phyloP scores from a whole-genome alignment of 2,113 vertebrate genomes.

The Pyxicephalus adspersus region DNA sequence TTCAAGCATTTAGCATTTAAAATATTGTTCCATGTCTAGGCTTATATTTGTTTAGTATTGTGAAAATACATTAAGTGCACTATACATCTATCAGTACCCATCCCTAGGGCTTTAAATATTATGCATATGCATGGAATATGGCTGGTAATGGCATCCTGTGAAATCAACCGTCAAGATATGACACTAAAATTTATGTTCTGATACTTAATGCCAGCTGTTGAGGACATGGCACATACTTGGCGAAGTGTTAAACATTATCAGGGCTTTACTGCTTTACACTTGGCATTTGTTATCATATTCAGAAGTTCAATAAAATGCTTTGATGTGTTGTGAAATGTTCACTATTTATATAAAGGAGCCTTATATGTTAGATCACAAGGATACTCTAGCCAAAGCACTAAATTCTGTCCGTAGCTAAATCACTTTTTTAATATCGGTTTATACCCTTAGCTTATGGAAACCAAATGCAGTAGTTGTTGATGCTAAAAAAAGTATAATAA shows the following conservation, averaged over 20 bases:
- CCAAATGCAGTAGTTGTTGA: too few relatives aligned
- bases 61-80: too few relatives aligned
- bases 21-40: too few relatives aligned
- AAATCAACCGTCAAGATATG: neutral
- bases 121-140: neutral
- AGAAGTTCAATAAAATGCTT: neutral
- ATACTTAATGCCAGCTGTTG: slow-evolving; percentile 45
- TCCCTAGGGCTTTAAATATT: too few relatives aligned
- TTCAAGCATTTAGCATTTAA: too few relatives aligned
- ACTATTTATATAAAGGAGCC: too few relatives aligned
- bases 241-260: slow-evolving; percentile 25
- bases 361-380: too few relatives aligned
- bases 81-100: too few relatives aligned
- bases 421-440: too few relatives aligned
- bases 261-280: slow-evolving; percentile 1
- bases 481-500: too few relatives aligned
- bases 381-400: neutral
- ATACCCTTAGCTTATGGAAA: too few relatives aligned
- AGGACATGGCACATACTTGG: neutral
- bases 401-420: neutral
- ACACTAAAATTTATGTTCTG: slow-evolving; percentile 7
- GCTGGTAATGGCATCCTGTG: neutral
- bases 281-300: neutral
- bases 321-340: neutral
- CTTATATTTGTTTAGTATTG: too few relatives aligned